Evolutionary conservation across 2,797 vertebrate genomes (phyloP), one percentile per base, ranked within the genome.

Genomic region (Choloepus didactylus): DNA sequence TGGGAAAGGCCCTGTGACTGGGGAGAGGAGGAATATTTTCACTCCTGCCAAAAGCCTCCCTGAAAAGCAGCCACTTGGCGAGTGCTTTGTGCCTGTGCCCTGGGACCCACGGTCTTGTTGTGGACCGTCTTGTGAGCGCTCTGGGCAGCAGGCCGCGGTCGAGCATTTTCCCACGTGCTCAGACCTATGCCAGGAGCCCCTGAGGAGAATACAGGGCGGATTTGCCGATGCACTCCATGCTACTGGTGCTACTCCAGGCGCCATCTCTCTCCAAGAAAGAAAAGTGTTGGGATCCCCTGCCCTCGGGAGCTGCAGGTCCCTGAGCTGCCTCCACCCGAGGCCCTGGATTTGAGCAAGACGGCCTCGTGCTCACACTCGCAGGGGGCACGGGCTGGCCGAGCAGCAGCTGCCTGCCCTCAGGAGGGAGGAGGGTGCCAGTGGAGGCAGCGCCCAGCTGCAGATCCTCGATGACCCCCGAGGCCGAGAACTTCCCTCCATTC

Each of bases 221-320:
- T 44, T n/a, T 19, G 1, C 38, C 27, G 18, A 12, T 18, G 3
- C 59, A 69, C 82, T 25, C 11, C 0, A 6, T 64, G 41, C 41
- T 25, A 0, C 0, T 7, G 51, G 41, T 0, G 9, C 25, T 5
- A 12, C 25, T 25, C 72, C 49, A 16, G 29, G 73, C 1, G 16
- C 46, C 72, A 75, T 16, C 41, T 51, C 49, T n/a, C 12, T 18
- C 35, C 64, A 51, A 14, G 27, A 19, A 11, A 23, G n/a, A 31
- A 25, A 38, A 25, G n/a, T 70, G 5, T 25, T 14, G 35, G 23
- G 23, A 29, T 21, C 7, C 29, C 59, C 49, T 15, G 3, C 2
- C 59, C 31, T 23, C 1, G 0, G 72, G 38, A 66, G 27, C 21
- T 0, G 3, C 11, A n/a, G 12, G 44, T 23, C 23, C 41, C 92